These are phyloP conservation scores for Macropus fuliginosus DNA, from an alignment of 2,797 vertebrate species.

Conservation along the genomic window DNA sequence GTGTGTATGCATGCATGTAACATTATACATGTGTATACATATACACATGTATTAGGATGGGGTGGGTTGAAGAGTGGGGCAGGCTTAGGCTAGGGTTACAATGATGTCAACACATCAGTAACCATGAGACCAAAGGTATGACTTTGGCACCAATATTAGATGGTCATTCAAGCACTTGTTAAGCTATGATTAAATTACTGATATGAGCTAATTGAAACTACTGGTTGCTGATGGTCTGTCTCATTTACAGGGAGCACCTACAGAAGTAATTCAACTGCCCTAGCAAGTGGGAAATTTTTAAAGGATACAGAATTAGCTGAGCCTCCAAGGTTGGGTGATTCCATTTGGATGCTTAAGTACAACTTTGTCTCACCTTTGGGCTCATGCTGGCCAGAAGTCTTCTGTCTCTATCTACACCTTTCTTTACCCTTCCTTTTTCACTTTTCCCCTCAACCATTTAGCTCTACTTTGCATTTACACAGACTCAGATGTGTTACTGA, in stretches of 20 bases:
- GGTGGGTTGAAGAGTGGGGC: not conserved
- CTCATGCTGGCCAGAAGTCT: not conserved
- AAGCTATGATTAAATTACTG: constrained; percentile 56
- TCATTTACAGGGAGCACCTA: not conserved
- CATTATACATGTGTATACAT: not conserved
- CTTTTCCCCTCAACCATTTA: not conserved
- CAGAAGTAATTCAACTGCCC: not conserved
- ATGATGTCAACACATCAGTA: not conserved
- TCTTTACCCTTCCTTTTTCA: not conserved
- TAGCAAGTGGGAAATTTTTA: not conserved
- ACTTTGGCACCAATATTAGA: not conserved
- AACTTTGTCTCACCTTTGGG: not conserved
- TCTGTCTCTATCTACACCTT: not conserved
- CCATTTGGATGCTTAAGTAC: not conserved
- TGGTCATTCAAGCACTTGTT: not conserved
- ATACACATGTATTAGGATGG: not conserved
- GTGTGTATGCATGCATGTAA: not conserved
- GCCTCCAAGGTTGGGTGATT: not conserved
- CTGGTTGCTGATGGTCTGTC: not conserved
- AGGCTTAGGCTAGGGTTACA: not conserved
- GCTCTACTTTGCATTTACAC: not conserved
- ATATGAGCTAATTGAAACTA: constrained; percentile 60
- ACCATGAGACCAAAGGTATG: not conserved
- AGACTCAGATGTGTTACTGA: not conserved
- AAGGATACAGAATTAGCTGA: not conserved